Evolutionary conservation across 2,888 invertebrate genomes (phyloP).

Genomic region (Baccha elongata): DNA sequence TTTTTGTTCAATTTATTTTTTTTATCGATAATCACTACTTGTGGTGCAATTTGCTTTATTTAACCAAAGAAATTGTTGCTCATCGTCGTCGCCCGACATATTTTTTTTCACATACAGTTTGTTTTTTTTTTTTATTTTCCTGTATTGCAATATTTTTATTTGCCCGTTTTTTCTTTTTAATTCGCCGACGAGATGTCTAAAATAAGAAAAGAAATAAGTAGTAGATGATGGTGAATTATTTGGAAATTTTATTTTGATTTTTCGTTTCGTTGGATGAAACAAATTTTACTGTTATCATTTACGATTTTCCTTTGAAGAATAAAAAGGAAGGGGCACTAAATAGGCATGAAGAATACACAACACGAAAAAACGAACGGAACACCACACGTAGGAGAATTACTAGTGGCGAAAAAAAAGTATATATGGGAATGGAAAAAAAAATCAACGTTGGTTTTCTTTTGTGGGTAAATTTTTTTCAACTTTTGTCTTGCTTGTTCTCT

Average conservation of each 20-base stretch:
- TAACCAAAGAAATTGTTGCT: slow-evolving; percentile 72
- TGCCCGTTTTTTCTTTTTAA: slow-evolving; percentile 16
- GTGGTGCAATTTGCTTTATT: slow-evolving; percentile 44
- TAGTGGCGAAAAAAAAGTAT: slow-evolving; percentile 6
- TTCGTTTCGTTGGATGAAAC: slow-evolving; percentile 62
- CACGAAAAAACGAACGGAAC: slow-evolving; percentile 22
- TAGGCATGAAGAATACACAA: slow-evolving; percentile 59
- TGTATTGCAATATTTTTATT: slow-evolving; percentile 28
- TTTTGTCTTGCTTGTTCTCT: slow-evolving; percentile 29
- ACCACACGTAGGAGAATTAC: slow-evolving; percentile 45
- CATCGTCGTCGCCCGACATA: slow-evolving; percentile 68
- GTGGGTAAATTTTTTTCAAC: slow-evolving; percentile 40
- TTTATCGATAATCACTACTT: slow-evolving; percentile 42
- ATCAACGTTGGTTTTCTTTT: slow-evolving; percentile 67
- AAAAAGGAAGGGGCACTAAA: slow-evolving; percentile 27
- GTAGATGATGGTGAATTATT: slow-evolving; percentile 37
- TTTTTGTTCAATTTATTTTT: slow-evolving; percentile 18
- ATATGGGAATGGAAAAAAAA: slow-evolving; percentile 40
- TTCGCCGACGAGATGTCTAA: slow-evolving; percentile 14
- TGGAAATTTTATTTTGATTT: slow-evolving; percentile 69
- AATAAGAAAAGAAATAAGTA: background rate
- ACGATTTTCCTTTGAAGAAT: slow-evolving; percentile 61
- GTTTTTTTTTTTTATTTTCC: slow-evolving; percentile 17
- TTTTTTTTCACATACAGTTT: slow-evolving; percentile 58
- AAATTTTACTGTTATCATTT: slow-evolving; percentile 72